A percentile compares a stretch with the other conserved stretches of the same genome.
Evolutionary conservation across 2,797 vertebrate genomes (phyloP).

Genomic region (Pelodytes ibericus): DNA sequence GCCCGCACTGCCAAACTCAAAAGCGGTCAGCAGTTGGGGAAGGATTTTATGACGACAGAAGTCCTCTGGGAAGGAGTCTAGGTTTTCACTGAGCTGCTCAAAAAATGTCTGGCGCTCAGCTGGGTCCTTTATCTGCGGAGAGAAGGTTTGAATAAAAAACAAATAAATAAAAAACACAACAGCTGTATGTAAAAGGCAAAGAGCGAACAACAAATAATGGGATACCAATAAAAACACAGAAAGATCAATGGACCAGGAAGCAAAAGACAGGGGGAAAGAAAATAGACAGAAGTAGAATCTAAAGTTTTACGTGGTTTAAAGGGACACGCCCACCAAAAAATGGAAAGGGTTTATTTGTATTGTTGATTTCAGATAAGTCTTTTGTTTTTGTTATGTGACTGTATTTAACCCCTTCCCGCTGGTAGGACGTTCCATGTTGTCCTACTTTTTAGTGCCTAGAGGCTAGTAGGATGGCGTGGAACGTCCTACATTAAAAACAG

Average conservation of each 20-base stretch:
- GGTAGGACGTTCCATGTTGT: too few species aligned
- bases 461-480: too few species aligned
- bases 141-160: not conserved
- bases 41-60: slow-evolving; percentile 93
- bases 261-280: too few species aligned
- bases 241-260: not conserved
- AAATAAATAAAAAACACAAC: not conserved
- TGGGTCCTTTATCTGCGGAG: slow-evolving; percentile 84
- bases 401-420: too few species aligned
- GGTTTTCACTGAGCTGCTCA: slow-evolving; percentile 86
- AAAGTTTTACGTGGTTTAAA: too few species aligned
- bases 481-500: too few species aligned
- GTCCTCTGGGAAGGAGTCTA: slow-evolving; percentile 88
- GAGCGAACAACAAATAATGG: not conserved
- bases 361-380: too few species aligned
- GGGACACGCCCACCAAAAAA: too few species aligned
- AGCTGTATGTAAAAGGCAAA: not conserved
- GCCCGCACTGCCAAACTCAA: slow-evolving; percentile 88
- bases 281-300: too few species aligned
- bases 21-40: slow-evolving; percentile 88
- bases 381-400: too few species aligned
- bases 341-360: too few species aligned
- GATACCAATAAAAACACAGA: not conserved
- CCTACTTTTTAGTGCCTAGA: too few species aligned
- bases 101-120: slow-evolving; percentile 91